Conservation (phyloP, 2,797 vertebrate genomes). For the Parauchenoglanis punctatus region DNA sequence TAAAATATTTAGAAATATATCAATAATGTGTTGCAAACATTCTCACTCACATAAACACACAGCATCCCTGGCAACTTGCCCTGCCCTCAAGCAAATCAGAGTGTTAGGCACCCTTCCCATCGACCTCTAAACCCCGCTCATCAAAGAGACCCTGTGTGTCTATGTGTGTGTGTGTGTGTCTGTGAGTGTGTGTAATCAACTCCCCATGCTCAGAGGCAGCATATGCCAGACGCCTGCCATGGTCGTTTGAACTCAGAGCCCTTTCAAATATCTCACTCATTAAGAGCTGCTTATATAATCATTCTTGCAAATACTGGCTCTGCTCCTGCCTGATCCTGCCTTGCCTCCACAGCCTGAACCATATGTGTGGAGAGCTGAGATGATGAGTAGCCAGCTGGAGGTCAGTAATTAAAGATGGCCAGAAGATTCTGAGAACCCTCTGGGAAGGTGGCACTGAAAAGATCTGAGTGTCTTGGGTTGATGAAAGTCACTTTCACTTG, state of each 20-base stretch:
- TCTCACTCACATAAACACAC: slow-evolving; percentile 24
- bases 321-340: slow-evolving; percentile 63
- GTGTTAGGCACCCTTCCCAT: slow-evolving; percentile 69
- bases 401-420: slow-evolving; percentile 73
- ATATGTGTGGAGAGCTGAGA: slow-evolving; percentile 61
- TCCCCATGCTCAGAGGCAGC: slow-evolving; percentile 69
- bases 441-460: slow-evolving; percentile 64
- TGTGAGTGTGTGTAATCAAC: slow-evolving; percentile 67
- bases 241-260: slow-evolving; percentile 77
- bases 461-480: slow-evolving; percentile 60
- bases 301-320: slow-evolving; percentile 75
- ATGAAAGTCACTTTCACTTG: slow-evolving; percentile 70
- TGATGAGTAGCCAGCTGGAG: slow-evolving; percentile 73
- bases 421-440: slow-evolving; percentile 63
- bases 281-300: slow-evolving; percentile 79
- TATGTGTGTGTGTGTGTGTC: slow-evolving; percentile 31
- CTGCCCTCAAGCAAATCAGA: slow-evolving; percentile 67
- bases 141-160: slow-evolving; percentile 69
- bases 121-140: slow-evolving; percentile 71
- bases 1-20: not conserved
- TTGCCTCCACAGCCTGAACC: slow-evolving; percentile 24
- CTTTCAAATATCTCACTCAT: slow-evolving; percentile 75
- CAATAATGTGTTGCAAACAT: not conserved
- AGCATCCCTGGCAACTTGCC: slow-evolving; percentile 55
- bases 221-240: slow-evolving; percentile 74